Base-by-base conservation (phyloP, 2,888 invertebrate species). In the Amphiduros pacificus region DNA sequence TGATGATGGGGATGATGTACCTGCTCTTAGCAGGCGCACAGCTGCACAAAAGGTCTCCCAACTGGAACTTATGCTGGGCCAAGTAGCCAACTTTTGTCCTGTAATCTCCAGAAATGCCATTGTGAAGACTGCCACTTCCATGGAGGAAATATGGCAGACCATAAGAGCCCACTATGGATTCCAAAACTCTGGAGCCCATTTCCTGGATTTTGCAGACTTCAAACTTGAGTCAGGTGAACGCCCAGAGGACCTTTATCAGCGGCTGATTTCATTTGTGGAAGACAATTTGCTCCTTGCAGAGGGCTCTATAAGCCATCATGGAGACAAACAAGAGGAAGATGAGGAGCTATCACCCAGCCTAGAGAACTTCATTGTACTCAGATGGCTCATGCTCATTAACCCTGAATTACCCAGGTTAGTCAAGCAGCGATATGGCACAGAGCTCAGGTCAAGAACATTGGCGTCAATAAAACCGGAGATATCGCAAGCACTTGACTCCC, bases 131-230 rank as follows among this genome's bases (percentile, higher is more conserved):
- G 41, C 62, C 14, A 54, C 55, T 4, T 55, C 44, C 5, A 6
- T 63, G n/a, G 29, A 22, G 17, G n/a, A 20, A 9, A 55, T 65
- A 17, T 65, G 61, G 64, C 58, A 64, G 31, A 44, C 61, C 2
- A 69, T 71, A 22, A 56, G 69, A 0, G 40, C 61, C n/a, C 68
- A 73, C 44, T 70, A 61, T 61, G 71, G 71, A 1, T 71, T 73
- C 40, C 72, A 73, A 31, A 62, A 67, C 6, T 67, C 71, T 9
- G 71, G 72, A 2, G 64, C 54, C 1, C 68, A 67, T 26, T 70
- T 72, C 27, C 9, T 70, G 1, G 65, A 69, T 48, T 66, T 69
- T 31, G 57, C 55, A 2, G 44, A 55, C 32, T 62, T 72, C 5
- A 31, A 56, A 9, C 56, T 63, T 2, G 64, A 70, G 40, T 62